Evolutionary conservation across 2,797 vertebrate genomes (phyloP), one percentile per base, ranked within the genome.

Genomic region (Megalops cyprinoides): DNA sequence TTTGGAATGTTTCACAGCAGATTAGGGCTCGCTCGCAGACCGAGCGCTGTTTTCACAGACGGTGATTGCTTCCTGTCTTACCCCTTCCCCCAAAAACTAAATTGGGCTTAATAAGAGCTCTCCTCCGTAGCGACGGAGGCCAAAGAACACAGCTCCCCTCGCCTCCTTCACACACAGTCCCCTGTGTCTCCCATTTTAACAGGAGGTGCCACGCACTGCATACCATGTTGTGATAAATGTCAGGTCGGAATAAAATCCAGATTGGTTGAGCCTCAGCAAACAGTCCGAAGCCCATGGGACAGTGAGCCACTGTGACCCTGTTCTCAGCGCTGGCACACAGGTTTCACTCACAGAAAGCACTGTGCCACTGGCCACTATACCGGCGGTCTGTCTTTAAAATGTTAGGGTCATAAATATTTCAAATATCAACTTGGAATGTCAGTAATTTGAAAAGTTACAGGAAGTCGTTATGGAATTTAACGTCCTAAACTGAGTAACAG

Each of bases 51-150:
- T 94, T 94, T 94, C 88, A 87, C 88, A 94, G 93, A 89, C 91
- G 87, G 85, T 93, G 93, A 94, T 96, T 94, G 89, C 90, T 96
- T 97, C 94, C 94, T 95, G 87, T 90, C 93, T 93, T 91, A 87
- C 87, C 87, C 90, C 90, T 82, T 83, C 93, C 85, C 74, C 84
- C 84, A 84, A 83, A 56, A 7, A 81, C 85, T 85, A 85, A 91
- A 88, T 83, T 84, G 82, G 77, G 81, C 34, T 65, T 79, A 82
- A 79, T 86, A 71, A 82, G 79, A 67, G 56, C 87, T 71, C 25
- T 78, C 55, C 51, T 82, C 81, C 80, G 82, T 79, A 78, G 88
- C 78, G 78, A 8, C 76, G 80, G 46, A 25, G n/a, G 67, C 76
- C 78, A 76, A 77, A 44, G 58, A 55, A 73, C 44, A 42, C 42